Base-by-base conservation (phyloP, 2,797 vertebrate species). In the Loris lydekkerianus region DNA sequence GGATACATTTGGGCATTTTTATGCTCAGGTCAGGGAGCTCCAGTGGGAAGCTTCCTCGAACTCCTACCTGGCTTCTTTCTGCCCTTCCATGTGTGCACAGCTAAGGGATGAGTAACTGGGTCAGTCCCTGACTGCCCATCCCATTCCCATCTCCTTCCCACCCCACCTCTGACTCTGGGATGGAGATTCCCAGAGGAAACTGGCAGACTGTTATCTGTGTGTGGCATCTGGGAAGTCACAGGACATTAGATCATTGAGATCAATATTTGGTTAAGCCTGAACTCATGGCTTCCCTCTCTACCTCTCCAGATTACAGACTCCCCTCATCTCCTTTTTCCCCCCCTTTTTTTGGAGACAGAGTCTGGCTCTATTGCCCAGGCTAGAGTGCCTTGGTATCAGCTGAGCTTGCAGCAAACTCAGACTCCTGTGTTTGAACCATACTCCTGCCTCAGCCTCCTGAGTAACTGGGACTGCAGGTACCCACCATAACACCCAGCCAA, bases 111-210 rank as follows among this genome's bases (percentile, higher is more conserved):
- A 60, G 29, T 37, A 72, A 17, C 40, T 27, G 67, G 40, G 58
- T 40, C 15, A 61, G 53, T 1, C 0, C 2, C 18, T 5, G 40
- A 34, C 76, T 40, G 73, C 21, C 31, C 69, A 5, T 15, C 17
- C 13, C 7, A 2, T 49, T 60, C 2, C 15, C n/a, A 46, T 4
- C 4, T 11, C 9, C 10, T 94, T 31, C 81, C 53, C 58, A 11
- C 3, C 0, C 25, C n/a, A 8, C 2, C 37, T 81, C 29, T 23
- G 60, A 25, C 31, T 0, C 43, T 20, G 17, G 53, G 34, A n/a
- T 18, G 76, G 37, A 86, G 46, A 25, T 20, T 72, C 27, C 49
- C 49, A 27, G 61, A 40, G 56, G 27, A 77, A 84, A 58, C 11
- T 67, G 37, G 29, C 27, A 56, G 85, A 67, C 5, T 43, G 3